Base-by-base conservation (phyloP, 2,797 vertebrate species). In the Anisognathus igniventris region DNA sequence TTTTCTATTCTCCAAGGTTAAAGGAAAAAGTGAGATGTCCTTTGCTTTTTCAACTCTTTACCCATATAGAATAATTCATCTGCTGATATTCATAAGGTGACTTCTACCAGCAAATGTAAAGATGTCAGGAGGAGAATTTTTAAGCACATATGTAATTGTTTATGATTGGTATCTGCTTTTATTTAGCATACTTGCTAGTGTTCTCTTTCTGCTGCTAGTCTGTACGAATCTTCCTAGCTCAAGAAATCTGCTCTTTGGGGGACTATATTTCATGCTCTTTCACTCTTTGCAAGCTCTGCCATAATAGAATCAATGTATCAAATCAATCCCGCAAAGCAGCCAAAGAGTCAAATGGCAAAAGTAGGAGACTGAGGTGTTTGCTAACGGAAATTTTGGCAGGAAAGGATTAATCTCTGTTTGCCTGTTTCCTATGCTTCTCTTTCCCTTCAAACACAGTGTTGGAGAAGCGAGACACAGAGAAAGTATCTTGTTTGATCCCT, bases 1-100 rank as follows among this genome's bases (percentile, higher is more conserved):
- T 96, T 96, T 96, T 67, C 88, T 93, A 33, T 94, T 97, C 91
- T 66, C 94, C 97, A 98, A 98, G 98, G 97, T 98, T 98, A 98
- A 97, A 98, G 96, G 93, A 95, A 96, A 35, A 81, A 96, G 88
- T 88, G 95, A 98, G 97, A 98, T 97, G 97, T 97, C 97, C 97
- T 97, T 97, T 97, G 96, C 78, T 97, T 97, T 97, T 96, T 85
- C 79, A 91, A 91, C 91, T 96, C 92, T 86, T 96, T 96, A 92
- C 78, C 95, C 37, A 39, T 39, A 94, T 67, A 96, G 97, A 97
- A 97, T 97, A 98, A 98, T 98, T 97, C 97, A 97, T 97, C 93
- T 97, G 89, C 95, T 95, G 95, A 96, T 97, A 96, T 95, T 96
- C 92, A 93, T 95, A 96, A 86, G 86, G 95, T 97, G 98, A 98